Evolutionary conservation across 2,888 invertebrate genomes (phyloP).

Genomic region (Rosalia funebris): DNA sequence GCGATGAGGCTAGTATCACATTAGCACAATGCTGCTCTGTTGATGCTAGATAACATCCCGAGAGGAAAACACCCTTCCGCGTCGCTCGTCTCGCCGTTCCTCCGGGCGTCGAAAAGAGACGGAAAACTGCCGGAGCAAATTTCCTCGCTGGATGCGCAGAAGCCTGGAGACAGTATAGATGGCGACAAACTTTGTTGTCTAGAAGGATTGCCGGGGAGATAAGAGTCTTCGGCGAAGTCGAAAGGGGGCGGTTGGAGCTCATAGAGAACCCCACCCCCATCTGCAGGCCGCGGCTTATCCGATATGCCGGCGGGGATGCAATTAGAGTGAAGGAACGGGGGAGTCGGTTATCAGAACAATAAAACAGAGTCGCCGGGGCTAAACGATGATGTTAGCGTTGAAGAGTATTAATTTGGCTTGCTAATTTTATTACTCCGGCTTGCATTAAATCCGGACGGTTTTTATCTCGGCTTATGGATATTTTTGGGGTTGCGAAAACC

Average conservation of each 20-base stretch:
- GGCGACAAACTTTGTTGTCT: constrained; percentile 60
- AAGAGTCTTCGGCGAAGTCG: constrained; percentile 44
- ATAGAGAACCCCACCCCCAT: constrained; percentile 19
- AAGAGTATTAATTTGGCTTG: constrained; percentile 53
- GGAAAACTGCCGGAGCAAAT: neutral
- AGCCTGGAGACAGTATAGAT: constrained; percentile 53
- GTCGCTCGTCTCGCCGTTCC: constrained; percentile 17
- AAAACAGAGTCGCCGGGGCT: constrained; percentile 49
- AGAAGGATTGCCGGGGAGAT: constrained; percentile 57
- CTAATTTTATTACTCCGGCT: constrained; percentile 48
- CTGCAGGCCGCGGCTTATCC: constrained; percentile 52
- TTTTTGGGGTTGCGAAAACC: constrained; percentile 30
- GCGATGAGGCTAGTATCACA: constrained; percentile 61
- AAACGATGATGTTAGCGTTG: constrained; percentile 49
- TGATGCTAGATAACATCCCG: constrained; percentile 45
- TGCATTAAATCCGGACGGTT: constrained; percentile 43
- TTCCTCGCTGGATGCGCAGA: constrained; percentile 23
- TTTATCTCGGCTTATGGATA: constrained; percentile 42
- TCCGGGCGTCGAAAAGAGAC: constrained; percentile 11
- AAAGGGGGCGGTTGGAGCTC: constrained; percentile 31
- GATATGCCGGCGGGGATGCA: constrained; percentile 51
- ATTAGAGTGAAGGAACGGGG: constrained; percentile 53
- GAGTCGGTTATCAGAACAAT: constrained; percentile 51
- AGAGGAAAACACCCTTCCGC: constrained; percentile 15
- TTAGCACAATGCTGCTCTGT: constrained; percentile 58